Evolutionary conservation across 2,113 vertebrate species (phyloP), one percentile per base, ranked within the genome.

Genomic region (Sitta europaea): DNA sequence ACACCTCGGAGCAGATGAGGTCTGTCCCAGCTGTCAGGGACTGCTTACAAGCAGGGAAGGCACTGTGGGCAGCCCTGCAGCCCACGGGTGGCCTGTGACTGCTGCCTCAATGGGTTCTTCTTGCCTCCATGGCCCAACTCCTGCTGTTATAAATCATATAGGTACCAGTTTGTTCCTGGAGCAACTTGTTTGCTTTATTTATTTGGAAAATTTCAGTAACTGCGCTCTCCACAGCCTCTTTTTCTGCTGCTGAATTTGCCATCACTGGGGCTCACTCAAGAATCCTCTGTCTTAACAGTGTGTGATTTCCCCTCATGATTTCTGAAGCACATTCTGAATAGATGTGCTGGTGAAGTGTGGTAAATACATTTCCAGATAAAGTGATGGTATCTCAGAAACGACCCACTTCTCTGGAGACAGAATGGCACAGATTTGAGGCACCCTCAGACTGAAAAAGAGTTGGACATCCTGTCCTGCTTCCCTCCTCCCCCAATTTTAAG

Each of bases 121-220:
- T 94, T 91, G 95, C 85, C 95, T 97, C 93, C 94, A 3, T 85
- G 95, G 96, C 95, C 96, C 78, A 78, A 16, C 57, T 97, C 91
- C 94, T 88, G 55, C 89, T 90, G 5, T 76, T 91, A 97, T 98
- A 98, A 98, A 98, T 98, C 97, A 97, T 96, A 97, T 95, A 97
- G 97, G 97, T 96, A 97, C 92, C 85, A 94, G 89, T 96, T 97
- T 97, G 97, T 96, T 97, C 96, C 97, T 98, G 97, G 93, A 98
- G 96, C 96, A 96, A 97, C 96, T 97, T 98, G 97, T 98, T 98
- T 98, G 97, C 96, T 96, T 94, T 98, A 97, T 98, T 98, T 98
- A 98, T 98, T 98, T 98, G 98, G 98, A 98, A 98, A 98, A 98
- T 98, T 90, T 97, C 88, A 88, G 97, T 98, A 97, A 97, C 97